These are phyloP conservation scores for Ibycter americanus DNA, from an alignment of 2,797 vertebrate species.

Conservation along the genomic window DNA sequence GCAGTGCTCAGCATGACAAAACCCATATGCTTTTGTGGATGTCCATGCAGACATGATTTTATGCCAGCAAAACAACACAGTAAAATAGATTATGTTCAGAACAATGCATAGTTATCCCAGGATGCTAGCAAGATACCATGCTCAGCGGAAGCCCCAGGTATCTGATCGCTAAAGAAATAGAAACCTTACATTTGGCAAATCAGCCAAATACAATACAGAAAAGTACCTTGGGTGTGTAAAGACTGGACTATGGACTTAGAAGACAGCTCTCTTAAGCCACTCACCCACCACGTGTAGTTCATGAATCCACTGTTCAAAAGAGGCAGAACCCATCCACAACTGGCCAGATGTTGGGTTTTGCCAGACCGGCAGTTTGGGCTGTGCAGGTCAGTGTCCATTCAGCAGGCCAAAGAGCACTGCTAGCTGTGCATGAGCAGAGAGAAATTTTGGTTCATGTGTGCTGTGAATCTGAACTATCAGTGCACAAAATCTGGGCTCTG, in stretches of 20 bases:
- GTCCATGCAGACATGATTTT: not conserved
- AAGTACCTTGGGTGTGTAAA: not conserved
- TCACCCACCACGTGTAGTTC: not conserved
- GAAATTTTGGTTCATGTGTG: accelerated
- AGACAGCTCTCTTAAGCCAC: not conserved
- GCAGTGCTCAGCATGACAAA: not conserved
- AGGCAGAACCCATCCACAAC: not conserved
- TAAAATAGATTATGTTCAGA: not conserved
- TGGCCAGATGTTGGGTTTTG: not conserved
- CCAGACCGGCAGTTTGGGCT: not conserved
- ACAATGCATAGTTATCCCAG: not conserved
- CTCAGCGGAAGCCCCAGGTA: not conserved
- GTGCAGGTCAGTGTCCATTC: not conserved
- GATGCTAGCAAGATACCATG: not conserved
- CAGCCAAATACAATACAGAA: not conserved
- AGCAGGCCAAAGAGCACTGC: not conserved
- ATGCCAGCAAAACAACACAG: not conserved
- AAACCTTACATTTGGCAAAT: not conserved
- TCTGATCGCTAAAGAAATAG: not conserved
- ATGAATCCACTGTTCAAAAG: not conserved
- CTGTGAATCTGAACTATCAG: accelerated
- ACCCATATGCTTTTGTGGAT: not conserved
- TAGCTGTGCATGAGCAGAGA: not conserved
- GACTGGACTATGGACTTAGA: not conserved
- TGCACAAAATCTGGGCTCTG: not conserved